Percentiles rank a stretch among this genome's conserved stretches.
Conservation (phyloP, 2,888 invertebrate species). For the Macroteleia sp. region DNA sequence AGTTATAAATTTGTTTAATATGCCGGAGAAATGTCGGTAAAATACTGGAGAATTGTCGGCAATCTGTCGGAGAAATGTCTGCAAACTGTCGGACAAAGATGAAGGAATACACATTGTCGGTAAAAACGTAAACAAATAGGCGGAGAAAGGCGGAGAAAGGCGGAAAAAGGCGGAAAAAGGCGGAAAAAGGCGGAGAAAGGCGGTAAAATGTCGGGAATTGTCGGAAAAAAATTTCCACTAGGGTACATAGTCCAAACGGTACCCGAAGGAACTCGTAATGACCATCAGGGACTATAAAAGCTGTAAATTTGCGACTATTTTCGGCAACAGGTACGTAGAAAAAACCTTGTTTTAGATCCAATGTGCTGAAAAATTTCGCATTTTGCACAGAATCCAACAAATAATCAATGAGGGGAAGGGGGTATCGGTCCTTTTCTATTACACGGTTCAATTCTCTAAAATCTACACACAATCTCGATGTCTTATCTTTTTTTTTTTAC, state of each 20-base stretch:
- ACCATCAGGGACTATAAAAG: slow-evolving; percentile 16
- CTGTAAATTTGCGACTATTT: background rate
- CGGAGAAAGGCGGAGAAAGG: too few relatives aligned
- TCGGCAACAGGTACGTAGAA: slow-evolving; percentile 30
- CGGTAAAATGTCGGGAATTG: too few relatives aligned
- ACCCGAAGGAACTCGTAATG: slow-evolving; percentile 13
- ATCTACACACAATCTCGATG: background rate
- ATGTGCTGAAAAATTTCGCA: slow-evolving; percentile 3
- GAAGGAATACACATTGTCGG: too few relatives aligned
- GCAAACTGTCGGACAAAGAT: too few relatives aligned
- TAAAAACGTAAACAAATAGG: too few relatives aligned
- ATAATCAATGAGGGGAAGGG: slow-evolving; percentile 24
- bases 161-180: too few relatives aligned
- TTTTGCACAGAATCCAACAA: slow-evolving; percentile 13
- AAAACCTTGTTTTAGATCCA: slow-evolving; percentile 18
- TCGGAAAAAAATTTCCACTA: too few relatives aligned
- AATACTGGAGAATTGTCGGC: too few relatives aligned
- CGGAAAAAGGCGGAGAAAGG: too few relatives aligned
- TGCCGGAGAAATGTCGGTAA: too few relatives aligned
- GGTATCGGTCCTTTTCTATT: background rate
- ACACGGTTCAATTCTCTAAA: background rate
- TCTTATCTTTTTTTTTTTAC: background rate
- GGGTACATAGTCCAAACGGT: slow-evolving; percentile 1
- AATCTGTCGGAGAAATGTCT: too few relatives aligned
- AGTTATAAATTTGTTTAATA: too few relatives aligned